Percentiles rank a stretch among this genome's conserved stretches.
These are phyloP conservation scores for Lepidocolaptes lacrymiger DNA, from an alignment of 2,797 vertebrate genomes.

Conservation along the genomic window DNA sequence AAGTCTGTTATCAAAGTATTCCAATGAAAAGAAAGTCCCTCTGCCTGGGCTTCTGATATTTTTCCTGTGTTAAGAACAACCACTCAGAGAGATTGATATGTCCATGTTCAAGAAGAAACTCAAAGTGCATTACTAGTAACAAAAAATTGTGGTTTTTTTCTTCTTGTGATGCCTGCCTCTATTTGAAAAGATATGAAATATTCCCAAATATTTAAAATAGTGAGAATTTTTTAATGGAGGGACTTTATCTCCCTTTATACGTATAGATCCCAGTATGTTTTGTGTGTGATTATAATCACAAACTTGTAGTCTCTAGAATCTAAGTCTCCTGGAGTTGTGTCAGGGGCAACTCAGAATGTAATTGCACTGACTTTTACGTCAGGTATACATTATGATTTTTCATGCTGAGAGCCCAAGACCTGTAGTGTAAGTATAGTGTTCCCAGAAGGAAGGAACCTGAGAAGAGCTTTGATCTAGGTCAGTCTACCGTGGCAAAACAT, in stretches of 20 bases:
- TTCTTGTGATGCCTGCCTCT: not conserved
- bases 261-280: not conserved
- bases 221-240: not conserved
- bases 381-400: not conserved
- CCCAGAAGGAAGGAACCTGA: not conserved
- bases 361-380: not conserved
- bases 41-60: not conserved
- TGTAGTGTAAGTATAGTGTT: rapidly evolving
- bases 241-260: not conserved
- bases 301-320: not conserved
- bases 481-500: not conserved
- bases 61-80: not conserved
- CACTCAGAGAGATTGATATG: not conserved
- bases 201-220: not conserved
- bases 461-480: not conserved
- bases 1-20: not conserved
- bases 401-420: not conserved
- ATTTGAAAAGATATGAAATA: not conserved
- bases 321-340: not conserved
- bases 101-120: not conserved
- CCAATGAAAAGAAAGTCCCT: not conserved
- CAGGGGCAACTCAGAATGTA: not conserved
- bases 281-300: not conserved
- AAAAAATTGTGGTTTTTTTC: not conserved
- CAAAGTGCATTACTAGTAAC: not conserved